Percentiles rank a stretch among this genome's conserved stretches.
These are phyloP conservation scores for Alviniconcha marisindica DNA, from an alignment of 1,140 invertebrate species.

Conservation along the genomic window DNA sequence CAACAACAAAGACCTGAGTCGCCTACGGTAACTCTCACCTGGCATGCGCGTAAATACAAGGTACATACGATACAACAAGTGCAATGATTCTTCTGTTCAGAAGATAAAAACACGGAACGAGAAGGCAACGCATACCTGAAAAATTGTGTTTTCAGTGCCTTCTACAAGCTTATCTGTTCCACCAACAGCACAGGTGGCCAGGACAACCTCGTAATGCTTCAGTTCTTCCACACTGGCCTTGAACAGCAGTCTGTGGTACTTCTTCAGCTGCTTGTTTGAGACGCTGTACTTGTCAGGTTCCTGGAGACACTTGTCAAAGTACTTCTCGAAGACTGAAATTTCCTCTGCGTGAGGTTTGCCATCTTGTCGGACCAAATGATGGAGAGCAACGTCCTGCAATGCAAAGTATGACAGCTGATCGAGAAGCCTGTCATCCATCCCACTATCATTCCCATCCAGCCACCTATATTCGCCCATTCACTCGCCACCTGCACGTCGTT, in stretches of 20 bases:
- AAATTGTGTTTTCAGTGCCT: constrained; percentile 28
- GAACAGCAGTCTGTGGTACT: constrained; percentile 47
- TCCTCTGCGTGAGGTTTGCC: constrained; percentile 58
- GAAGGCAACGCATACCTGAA: constrained; percentile 36
- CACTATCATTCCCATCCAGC: neutral
- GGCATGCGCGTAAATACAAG: too few relatives aligned
- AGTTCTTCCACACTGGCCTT: constrained; percentile 52
- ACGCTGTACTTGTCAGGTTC: constrained; percentile 31
- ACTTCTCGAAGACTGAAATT: constrained; percentile 51
- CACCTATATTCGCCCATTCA: too few relatives aligned
- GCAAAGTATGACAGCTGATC: neutral
- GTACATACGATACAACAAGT: too few relatives aligned
- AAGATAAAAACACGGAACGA: too few relatives aligned
- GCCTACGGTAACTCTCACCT: too few relatives aligned
- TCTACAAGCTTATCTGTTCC: constrained; percentile 49
- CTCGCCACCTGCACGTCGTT: neutral
- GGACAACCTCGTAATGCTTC: constrained; percentile 51
- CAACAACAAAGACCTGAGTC: too few relatives aligned
- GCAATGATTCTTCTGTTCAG: too few relatives aligned
- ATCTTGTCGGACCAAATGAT: constrained; percentile 56
- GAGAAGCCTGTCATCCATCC: neutral
- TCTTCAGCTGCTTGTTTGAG: constrained; percentile 33
- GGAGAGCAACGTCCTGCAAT: constrained; percentile 48
- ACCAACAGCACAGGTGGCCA: constrained; percentile 55
- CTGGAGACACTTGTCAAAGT: constrained; percentile 39